A percentile compares a stretch with the other conserved stretches of the same genome.
Evolutionary conservation across 2,113 vertebrate genomes (phyloP).

Genomic region (Micromys minutus): DNA sequence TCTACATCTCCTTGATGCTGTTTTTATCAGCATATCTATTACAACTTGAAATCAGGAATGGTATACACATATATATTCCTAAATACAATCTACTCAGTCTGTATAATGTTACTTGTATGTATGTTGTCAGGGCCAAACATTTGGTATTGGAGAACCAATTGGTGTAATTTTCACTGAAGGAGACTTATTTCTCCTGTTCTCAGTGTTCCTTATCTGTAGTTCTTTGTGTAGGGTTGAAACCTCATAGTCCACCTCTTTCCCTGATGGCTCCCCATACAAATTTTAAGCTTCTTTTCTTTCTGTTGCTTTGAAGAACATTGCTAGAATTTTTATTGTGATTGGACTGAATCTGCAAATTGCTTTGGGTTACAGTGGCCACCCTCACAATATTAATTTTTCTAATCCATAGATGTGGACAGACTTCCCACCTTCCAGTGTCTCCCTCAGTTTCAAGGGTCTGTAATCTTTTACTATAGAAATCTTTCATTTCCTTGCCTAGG

Average conservation of each 20-base stretch:
- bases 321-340: not conserved
- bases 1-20: not conserved
- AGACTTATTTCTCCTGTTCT: not conserved
- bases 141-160: not conserved
- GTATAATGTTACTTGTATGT: not conserved
- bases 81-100: not conserved
- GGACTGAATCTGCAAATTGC: not conserved
- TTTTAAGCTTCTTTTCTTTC: not conserved
- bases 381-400: not conserved
- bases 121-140: not conserved
- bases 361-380: not conserved
- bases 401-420: not conserved
- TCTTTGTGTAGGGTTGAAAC: not conserved
- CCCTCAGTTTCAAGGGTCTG: not conserved
- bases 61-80: not conserved
- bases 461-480: not conserved
- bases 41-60: not conserved
- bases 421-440: not conserved
- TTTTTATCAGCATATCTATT: not conserved
- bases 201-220: not conserved
- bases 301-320: not conserved
- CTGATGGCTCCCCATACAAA: not conserved
- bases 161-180: not conserved
- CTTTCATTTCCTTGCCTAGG: not conserved
- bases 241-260: not conserved